Conservation (phyloP, 2,888 invertebrate genomes). For the Villa cingulata region DNA sequence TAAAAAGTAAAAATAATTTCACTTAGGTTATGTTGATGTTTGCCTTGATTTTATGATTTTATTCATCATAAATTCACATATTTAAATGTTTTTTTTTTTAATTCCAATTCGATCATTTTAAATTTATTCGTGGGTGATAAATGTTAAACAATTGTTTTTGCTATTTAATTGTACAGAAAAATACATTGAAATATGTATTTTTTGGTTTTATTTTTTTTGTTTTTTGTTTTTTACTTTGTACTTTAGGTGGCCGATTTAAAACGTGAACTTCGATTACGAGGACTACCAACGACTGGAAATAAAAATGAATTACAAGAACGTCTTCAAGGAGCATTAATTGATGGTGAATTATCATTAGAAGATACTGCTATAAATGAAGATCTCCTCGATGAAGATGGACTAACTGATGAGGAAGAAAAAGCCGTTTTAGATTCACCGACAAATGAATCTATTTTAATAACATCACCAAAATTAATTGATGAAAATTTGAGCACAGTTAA, state of each 20-base stretch:
- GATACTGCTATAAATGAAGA: conserved; percentile 40
- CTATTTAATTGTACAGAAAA: not conserved
- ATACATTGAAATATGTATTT: no score
- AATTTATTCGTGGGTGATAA: no score
- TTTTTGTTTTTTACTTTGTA: no score
- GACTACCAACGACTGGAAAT: conserved; percentile 59
- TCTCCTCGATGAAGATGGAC: conserved; percentile 41
- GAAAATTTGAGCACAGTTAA: not conserved
- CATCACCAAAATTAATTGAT: conserved; percentile 7
- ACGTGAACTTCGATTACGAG: conserved; percentile 65
- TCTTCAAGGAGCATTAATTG: conserved; percentile 47
- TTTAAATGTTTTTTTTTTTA: not conserved
- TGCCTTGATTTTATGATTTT: no score
- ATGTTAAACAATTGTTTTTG: no score
- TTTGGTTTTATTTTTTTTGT: no score
- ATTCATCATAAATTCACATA: not conserved
- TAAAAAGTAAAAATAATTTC: no score
- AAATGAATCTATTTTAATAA: conserved; percentile 6
- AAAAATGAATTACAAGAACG: conserved; percentile 70
- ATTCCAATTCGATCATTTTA: no score
- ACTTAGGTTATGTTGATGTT: conserved; percentile 6
- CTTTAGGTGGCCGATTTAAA: conserved; percentile 68
- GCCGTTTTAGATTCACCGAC: conserved; percentile 19
- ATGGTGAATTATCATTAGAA: conserved; percentile 30
- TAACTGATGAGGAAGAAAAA: conserved; percentile 37